Conservation (phyloP, 2,888 invertebrate species). For the Chrysomela aeneicollis region DNA sequence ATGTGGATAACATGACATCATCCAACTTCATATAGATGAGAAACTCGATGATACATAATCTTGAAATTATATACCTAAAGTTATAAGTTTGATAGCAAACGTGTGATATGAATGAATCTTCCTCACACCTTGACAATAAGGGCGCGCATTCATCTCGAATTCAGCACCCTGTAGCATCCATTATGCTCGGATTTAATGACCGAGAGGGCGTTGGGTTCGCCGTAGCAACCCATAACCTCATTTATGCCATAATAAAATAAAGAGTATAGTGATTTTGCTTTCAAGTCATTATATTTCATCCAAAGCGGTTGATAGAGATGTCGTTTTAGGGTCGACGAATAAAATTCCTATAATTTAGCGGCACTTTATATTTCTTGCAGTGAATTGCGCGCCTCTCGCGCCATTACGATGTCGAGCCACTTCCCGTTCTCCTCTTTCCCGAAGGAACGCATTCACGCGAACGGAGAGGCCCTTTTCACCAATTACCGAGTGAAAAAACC, state of each 20-base stretch:
- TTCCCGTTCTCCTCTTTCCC: slow-evolving; percentile 47
- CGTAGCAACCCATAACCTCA: slow-evolving; percentile 46
- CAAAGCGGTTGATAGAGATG: slow-evolving; percentile 55
- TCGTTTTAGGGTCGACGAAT: slow-evolving; percentile 54
- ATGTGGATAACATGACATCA: no score
- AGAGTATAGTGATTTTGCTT: slow-evolving; percentile 51
- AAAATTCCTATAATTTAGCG: slow-evolving; percentile 60
- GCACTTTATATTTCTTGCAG: slow-evolving; percentile 58
- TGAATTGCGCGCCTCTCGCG: slow-evolving; percentile 50
- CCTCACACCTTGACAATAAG: background rate
- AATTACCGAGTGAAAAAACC: slow-evolving; percentile 33
- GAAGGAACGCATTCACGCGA: slow-evolving; percentile 38
- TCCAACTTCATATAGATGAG: no score
- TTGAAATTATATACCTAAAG: no score
- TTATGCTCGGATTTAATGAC: slow-evolving; percentile 38
- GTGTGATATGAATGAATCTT: no score
- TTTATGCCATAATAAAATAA: slow-evolving; percentile 50
- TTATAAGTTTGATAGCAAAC: no score
- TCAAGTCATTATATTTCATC: slow-evolving; percentile 55
- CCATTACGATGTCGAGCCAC: slow-evolving; percentile 57
- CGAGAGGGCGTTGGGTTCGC: slow-evolving; percentile 38
- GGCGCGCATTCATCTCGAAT: background rate
- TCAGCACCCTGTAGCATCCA: slow-evolving; percentile 2
- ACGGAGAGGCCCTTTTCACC: slow-evolving; percentile 26
- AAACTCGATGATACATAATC: no score